Percentiles rank a stretch among this genome's conserved stretches.
phyloP scores from a whole-genome alignment of 2,888 invertebrate genomes.

The Caenorhabditis drosophilae region DNA sequence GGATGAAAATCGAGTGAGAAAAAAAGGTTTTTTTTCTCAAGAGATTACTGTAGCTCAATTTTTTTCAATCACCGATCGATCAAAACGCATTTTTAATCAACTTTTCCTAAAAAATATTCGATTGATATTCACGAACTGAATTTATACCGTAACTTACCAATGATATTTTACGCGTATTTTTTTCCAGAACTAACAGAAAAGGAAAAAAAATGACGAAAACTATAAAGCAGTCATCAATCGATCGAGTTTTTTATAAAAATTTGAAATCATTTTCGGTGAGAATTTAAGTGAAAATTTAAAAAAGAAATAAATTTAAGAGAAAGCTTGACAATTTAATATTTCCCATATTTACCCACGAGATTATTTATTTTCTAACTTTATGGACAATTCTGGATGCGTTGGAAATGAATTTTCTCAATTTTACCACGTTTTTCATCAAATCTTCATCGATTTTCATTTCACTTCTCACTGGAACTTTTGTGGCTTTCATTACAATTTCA shows the following conservation, averaged over 20 bases:
- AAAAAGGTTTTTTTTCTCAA: too few relatives aligned
- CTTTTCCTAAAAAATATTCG: too few relatives aligned
- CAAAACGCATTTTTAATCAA: too few relatives aligned
- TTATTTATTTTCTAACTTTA: slow-evolving; percentile 27
- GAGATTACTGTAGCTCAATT: too few relatives aligned
- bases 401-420: slow-evolving; percentile 20
- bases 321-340: slow-evolving; percentile 21
- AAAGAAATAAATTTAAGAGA: slow-evolving; percentile 1
- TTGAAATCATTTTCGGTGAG: slow-evolving; percentile 1
- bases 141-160: too few relatives aligned
- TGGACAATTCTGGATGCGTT: slow-evolving; percentile 31
- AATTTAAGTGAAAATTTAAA: not conserved
- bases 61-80: too few relatives aligned
- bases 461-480: not conserved
- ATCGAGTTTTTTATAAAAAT: slow-evolving; percentile 1
- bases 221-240: not conserved
- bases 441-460: slow-evolving; percentile 13
- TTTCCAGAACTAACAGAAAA: too few relatives aligned
- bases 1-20: too few relatives aligned
- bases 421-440: too few relatives aligned
- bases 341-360: slow-evolving; percentile 21
- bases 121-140: too few relatives aligned
- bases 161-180: too few relatives aligned
- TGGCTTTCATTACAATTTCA: slow-evolving; percentile 18
- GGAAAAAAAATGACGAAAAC: slow-evolving; percentile 1